These are phyloP conservation scores for Axinella damicornis DNA, from an alignment of 37 sponge, comb jelly and placozoan species.

Conservation along the genomic window DNA sequence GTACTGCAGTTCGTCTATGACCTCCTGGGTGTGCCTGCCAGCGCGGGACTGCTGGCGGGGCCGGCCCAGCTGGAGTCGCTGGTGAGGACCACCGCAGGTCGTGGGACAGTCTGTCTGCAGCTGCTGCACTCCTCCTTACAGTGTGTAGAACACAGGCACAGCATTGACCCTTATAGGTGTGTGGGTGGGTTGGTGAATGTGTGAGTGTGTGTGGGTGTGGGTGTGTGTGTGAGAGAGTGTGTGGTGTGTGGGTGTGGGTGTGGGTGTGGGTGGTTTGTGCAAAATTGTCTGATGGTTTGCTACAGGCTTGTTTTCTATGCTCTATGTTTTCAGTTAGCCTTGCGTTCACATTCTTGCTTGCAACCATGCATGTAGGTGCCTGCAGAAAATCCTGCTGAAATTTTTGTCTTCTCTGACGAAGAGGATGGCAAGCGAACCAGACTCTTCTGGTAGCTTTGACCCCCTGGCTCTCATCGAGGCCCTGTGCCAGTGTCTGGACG, in stretches of 20 bases:
- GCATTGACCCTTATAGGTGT: neutral
- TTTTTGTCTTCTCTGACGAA: slow-evolving; percentile 11
- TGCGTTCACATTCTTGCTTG: too few species aligned
- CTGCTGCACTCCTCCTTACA: slow-evolving; percentile 13
- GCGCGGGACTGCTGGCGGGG: neutral
- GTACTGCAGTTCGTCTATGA: slow-evolving; percentile 17
- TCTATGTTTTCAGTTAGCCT: too few species aligned
- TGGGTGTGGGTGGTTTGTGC: neutral
- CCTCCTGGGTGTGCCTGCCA: slow-evolving; percentile 14
- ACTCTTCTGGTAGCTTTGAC: neutral
- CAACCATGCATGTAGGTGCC: too few species aligned
- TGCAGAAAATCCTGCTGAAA: slow-evolving; percentile 31
- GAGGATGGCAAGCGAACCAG: neutral
- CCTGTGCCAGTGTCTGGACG: slow-evolving; percentile 39
- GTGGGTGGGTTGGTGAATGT: slow-evolving; percentile 52
- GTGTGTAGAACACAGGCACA: slow-evolving; percentile 2
- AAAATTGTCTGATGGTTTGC: neutral
- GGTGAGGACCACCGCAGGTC: neutral
- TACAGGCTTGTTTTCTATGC: too few species aligned
- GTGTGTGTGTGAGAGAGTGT: slow-evolving; percentile 47
- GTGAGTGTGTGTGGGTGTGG: slow-evolving; percentile 61
- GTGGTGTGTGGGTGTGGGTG: neutral
- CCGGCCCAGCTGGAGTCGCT: slow-evolving; percentile 30
- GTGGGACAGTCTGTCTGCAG: slow-evolving; percentile 29
- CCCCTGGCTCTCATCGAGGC: slow-evolving; percentile 8